These are phyloP conservation scores for Bombyx mandarina DNA, from an alignment of 1,140 invertebrate genomes.

Conservation along the genomic window DNA sequence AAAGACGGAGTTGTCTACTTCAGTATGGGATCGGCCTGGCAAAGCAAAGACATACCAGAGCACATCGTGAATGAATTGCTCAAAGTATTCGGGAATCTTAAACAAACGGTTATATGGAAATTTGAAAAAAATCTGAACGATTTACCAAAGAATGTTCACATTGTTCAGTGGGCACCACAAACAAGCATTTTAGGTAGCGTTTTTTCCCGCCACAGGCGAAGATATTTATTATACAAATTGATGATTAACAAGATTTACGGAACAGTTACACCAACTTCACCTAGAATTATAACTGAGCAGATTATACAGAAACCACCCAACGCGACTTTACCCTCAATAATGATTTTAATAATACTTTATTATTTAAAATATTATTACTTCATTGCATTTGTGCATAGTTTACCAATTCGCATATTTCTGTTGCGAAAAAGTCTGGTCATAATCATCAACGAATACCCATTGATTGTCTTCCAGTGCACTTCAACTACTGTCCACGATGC, in stretches of 20 bases:
- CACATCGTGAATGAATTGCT: conserved; percentile 32
- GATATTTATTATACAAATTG: neutral
- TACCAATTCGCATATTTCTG: no score
- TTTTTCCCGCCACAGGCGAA: neutral
- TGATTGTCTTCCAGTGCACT: neutral
- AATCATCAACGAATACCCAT: no score
- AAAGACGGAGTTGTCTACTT: conserved; percentile 60
- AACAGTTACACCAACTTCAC: no score
- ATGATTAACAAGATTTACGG: neutral
- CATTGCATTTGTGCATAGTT: no score
- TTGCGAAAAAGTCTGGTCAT: no score
- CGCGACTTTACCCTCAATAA: no score
- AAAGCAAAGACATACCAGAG: conserved; percentile 28
- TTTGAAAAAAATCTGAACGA: conserved; percentile 44
- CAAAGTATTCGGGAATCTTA: conserved; percentile 37
- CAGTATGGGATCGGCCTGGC: conserved; percentile 60
- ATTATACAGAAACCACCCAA: no score
- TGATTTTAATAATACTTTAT: no score
- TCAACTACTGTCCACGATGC: neutral
- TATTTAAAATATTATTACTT: no score
- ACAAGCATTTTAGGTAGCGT: conserved; percentile 59
- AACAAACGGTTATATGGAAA: conserved; percentile 64
- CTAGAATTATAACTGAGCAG: neutral
- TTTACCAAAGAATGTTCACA: conserved; percentile 67
- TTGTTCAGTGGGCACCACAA: conserved; percentile 74